Conservation (phyloP, 1,140 invertebrate genomes). For the Drosophila parabipectinata region DNA sequence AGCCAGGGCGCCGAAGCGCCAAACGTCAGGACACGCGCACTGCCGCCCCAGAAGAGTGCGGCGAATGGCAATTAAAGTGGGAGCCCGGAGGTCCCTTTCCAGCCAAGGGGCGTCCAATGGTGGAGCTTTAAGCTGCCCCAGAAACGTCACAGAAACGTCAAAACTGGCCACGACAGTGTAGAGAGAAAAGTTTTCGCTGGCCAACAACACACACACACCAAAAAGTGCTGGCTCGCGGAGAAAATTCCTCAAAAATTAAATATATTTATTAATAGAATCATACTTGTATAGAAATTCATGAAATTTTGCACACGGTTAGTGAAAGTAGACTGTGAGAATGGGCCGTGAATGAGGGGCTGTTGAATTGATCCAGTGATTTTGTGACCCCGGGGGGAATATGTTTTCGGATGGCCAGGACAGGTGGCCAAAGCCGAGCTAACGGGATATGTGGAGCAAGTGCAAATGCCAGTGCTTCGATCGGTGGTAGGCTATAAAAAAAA, state of each 20-base stretch:
- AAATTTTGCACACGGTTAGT: conserved; percentile 5
- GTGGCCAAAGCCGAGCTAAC: conserved; percentile 56
- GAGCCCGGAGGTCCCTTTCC: conserved; percentile 15
- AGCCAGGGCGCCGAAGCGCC: conserved; percentile 33
- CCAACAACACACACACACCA: conserved; percentile 51
- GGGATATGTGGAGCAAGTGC: conserved; percentile 33
- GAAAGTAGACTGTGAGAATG: conserved; percentile 8
- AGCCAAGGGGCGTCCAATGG: background rate
- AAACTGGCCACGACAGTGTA: conserved; percentile 64
- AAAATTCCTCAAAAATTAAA: conserved; percentile 19
- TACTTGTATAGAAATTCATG: conserved; percentile 9
- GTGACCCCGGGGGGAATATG: conserved; percentile 37
- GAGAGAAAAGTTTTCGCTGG: conserved; percentile 72
- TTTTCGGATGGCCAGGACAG: conserved; percentile 42
- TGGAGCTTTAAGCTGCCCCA: conserved; percentile 66
- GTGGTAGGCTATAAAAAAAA: conserved; percentile 48
- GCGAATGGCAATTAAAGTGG: conserved; percentile 7
- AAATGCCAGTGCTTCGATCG: conserved; percentile 5
- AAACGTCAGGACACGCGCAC: conserved; percentile 66
- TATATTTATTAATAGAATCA: background rate
- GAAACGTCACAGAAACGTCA: conserved; percentile 66
- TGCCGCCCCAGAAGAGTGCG: conserved; percentile 28
- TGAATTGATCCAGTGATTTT: conserved; percentile 4
- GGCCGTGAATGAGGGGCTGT: background rate
- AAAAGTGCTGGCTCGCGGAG: conserved; percentile 36